Base-by-base conservation (phyloP, 2,113 vertebrate species). In the Galbula dea region DNA sequence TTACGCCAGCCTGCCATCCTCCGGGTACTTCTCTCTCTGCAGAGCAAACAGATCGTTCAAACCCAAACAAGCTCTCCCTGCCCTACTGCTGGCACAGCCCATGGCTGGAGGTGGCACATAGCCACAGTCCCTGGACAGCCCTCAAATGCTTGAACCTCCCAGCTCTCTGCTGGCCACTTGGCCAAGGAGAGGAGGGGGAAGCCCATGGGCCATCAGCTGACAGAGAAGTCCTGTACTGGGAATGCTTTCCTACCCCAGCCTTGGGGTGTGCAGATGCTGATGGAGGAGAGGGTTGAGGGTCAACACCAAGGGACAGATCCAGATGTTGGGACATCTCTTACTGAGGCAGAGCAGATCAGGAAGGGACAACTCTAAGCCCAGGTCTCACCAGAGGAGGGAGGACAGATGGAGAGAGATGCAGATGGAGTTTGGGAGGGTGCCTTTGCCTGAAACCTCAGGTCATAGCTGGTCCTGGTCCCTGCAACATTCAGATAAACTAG, bases 141-240 rank as follows among this genome's bases (percentile, higher is more conserved):
- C 15, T 11, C 0, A 2, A 51, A 3, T 36, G n/a, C 37, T 77
- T 2, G 1, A 39, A 18, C 5, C 7, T 30, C 15, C 41, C 67
- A 29, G 29, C 26, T 46, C 46, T 14, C 2, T 3, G 22, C 78
- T 51, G 59, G 30, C 26, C 41, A 19, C 54, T 48, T 66, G 46
- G 46, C 36, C 66, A 15, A 36, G 39, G 39, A 3, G 11, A 6
- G 26, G 29, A 76, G 43, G 18, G 16, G 37, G 32, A 26, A 66
- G 15, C 30, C 37, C 32, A 8, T 0, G 7, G 36, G 48, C 52
- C 67, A 73, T 16, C 36, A 61, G 54, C 17, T 37, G 48, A 36
- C 43, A 67, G 63, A 49, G 43, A 54, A 77, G 51, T 6, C 49
- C 59, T 52, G 54, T 14, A 6, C 32, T n/a, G n/a, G n/a, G n/a